Base-by-base conservation (phyloP, 2,797 vertebrate genomes). In the Pantherophis vulpinus region DNA sequence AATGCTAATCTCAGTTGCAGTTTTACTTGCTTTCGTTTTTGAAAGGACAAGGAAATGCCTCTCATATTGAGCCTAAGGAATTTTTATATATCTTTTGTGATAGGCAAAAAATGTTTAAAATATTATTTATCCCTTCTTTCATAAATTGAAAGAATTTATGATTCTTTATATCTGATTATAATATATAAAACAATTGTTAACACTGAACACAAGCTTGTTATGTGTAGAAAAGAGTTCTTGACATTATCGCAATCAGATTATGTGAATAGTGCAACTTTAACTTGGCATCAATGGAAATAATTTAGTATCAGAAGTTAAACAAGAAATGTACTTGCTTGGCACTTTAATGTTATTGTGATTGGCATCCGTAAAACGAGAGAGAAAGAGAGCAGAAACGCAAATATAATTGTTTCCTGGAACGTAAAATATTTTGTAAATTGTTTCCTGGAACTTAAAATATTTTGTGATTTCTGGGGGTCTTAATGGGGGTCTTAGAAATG, bases 11-110 rank as follows among this genome's bases (percentile, higher is more conserved):
- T 95, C 63, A 27, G 55, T 91, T 25, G 2, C 70, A 94, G 92
- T 95, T 96, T 88, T 94, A 90, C 70, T 94, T 94, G 95, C 59
- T 37, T 93, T 90, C 61, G 87, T 60, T 93, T 95, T 87, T 55
- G 87, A 89, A 88, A 89, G 23, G 8, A 27, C n/a, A 54, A 55
- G 37, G 37, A 90, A n/a, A 32, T 32, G 55, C 55, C 59, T 23
- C 32, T 54, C 0, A 90, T 87, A 91, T 29, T 93, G 29, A 92
- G 93, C 87, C 92, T 93, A 91, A 0, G 60, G 29, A 87, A 27
- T 83, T 54, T 20, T n/a, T 91, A 47, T 86, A 79, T 3, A 29
- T 20, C 13, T 70, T 86, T 70, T 13, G 23, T 9, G 60, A 83
- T 60, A 32, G 18, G 25, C 18, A 55, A 87, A 23, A 23, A 54